Base-by-base conservation (phyloP, 2,113 vertebrate genomes). In the Zootoca vivipara region DNA sequence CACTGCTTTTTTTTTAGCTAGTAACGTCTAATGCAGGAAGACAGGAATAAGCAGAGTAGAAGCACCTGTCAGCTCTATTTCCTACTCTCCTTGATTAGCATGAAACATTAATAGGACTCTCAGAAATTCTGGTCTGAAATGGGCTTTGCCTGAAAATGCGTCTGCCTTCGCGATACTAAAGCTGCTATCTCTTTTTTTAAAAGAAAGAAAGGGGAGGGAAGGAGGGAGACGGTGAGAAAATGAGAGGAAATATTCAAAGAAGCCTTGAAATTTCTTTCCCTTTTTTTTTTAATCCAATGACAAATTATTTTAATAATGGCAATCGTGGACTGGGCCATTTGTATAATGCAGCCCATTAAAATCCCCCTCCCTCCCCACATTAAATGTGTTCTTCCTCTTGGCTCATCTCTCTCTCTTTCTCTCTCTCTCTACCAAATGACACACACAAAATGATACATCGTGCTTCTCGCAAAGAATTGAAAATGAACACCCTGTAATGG, bases 81-180 rank as follows among this genome's bases (percentile, higher is more conserved):
- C 97, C 96, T 97, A 92, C 97, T 95, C 96, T 95, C 95, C 97
- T 98, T 99, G 98, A 99, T 98, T 98, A 98, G 97, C 98, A 99
- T 99, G 98, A 99, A 99, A 99, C 98, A 98, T 99, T 99, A 98
- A 99, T 99, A 98, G 97, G 95, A 97, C 97, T 98, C 95, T 97
- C 97, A 97, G 96, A 98, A 98, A 97, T 97, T 97, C 97, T 95
- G 93, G 95, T 93, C 97, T 97, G 98, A 98, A 97, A 97, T 97
- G 95, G 96, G 96, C 95, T 97, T 95, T 95, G 96, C 96, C 94
- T 95, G 95, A 96, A 96, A 97, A 97, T 62, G 91, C 96, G 96
- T 96, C 97, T 96, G 95, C 94, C 96, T 96, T 96, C 96, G 94
- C 94, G 92, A 90, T 95, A 96, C 93, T 96, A 96, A 96, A 97